Base-by-base conservation (phyloP, 2,797 vertebrate genomes). In the Pangasius larnaudii region DNA sequence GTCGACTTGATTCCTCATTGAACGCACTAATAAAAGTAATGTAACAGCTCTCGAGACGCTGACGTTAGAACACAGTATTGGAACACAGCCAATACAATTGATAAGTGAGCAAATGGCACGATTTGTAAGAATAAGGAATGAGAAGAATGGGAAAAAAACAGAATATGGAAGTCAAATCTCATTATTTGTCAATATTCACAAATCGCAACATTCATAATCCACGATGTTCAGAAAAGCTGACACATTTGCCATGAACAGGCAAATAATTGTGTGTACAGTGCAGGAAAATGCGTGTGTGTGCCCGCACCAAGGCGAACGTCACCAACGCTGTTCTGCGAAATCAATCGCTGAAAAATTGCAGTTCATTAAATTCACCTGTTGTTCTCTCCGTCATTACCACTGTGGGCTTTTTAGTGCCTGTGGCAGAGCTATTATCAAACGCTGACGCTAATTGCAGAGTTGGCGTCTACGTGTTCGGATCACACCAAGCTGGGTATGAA, bases 301-400 rank as follows among this genome's bases (percentile, higher is more conserved):
- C 14, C 30, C 18, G 24, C 1, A 36, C 30, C 18, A 10, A 36
- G 49, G 22, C 67, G 74, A 56, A 74, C 58, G 84, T 85, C 84
- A 74, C n/a, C 51, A 4, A 5, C 13, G 14, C 51, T 46, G 69
- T 74, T 82, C 58, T 82, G 14, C 1, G 14, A 63, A 82, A 46
- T 82, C 58, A 82, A 46, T 82, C 49, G 22, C 18, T 30, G 36
- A 59, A 59, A 61, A 85, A 85, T 14, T 46, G 58, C 33, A 61
- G 53, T 85, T 85, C 84, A 85, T 75, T 85, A 30, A 74, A 33
- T 75, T 61, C 53, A 59, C 56, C 53, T 85, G 71, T 85, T 85
- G 67, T 74, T 85, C 69, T 59, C 80, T 49, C 58, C 24, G 27
- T 30, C 59, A 14, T 30, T 63, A 61, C 36, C 80, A 82, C 80